Conservation (phyloP, 1,140 invertebrate genomes). For the Scaptomyza graminum region DNA sequence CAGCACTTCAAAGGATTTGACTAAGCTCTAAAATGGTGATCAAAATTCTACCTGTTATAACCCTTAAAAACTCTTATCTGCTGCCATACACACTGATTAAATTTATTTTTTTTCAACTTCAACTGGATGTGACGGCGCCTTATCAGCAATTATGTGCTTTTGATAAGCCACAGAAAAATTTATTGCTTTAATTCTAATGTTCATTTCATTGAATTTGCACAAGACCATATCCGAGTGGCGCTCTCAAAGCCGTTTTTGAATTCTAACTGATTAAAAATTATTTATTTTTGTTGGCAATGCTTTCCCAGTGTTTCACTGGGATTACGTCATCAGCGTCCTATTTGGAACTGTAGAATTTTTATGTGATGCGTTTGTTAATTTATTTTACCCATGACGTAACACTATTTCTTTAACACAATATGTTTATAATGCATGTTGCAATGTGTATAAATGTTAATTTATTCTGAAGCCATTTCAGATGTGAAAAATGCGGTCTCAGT, state of each 20-base stretch:
- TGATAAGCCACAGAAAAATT: slow-evolving; percentile 68
- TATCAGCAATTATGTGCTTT: slow-evolving; percentile 66
- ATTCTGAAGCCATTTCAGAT: slow-evolving; percentile 27
- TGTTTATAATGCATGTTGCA: background rate
- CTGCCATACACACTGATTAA: slow-evolving; percentile 55
- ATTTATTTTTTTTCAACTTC: slow-evolving; percentile 66
- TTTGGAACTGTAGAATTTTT: slow-evolving; percentile 38
- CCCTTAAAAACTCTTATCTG: slow-evolving; percentile 62
- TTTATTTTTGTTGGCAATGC: slow-evolving; percentile 55
- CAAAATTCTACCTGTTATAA: slow-evolving; percentile 64
- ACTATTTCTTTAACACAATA: slow-evolving; percentile 5
- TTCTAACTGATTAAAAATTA: slow-evolving; percentile 44
- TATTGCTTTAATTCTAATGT: slow-evolving; percentile 75
- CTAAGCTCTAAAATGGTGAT: slow-evolving; percentile 34
- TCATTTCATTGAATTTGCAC: slow-evolving; percentile 61
- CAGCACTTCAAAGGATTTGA: slow-evolving; percentile 10
- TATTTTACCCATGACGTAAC: slow-evolving; percentile 2
- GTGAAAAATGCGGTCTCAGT: slow-evolving; percentile 55
- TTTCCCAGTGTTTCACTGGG: slow-evolving; percentile 40
- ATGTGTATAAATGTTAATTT: slow-evolving; percentile 25
- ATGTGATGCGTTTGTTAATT: background rate
- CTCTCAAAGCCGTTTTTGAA: slow-evolving; percentile 51
- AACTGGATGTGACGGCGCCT: slow-evolving; percentile 46
- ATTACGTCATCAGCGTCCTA: slow-evolving; percentile 80
- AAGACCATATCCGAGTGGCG: slow-evolving; percentile 39